Base-by-base conservation (phyloP, 2,113 vertebrate species). In the Promerops cafer region DNA sequence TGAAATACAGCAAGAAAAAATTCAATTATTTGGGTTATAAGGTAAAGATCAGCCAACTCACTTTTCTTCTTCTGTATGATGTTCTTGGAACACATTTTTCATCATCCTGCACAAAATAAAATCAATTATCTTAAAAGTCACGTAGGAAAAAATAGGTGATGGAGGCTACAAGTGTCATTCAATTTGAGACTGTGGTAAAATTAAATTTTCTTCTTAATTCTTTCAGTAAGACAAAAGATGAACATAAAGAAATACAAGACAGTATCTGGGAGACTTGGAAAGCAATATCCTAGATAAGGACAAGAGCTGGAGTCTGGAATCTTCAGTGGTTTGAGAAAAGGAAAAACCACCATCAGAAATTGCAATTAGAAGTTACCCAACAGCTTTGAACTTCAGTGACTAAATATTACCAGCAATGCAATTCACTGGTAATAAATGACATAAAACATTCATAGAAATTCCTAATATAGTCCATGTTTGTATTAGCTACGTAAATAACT, bases 31-130 rank as follows among this genome's bases (percentile, higher is more conserved):
- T 78, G 21, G 37, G 6, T 63, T 39, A 28, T 21, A 78, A 33
- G 2, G 37, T 28, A 44, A 80, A 39, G 39, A 54, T 19, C 64
- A 40, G 40, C 5, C 74, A 89, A 98, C 96, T 98, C 87, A 98
- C 98, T 97, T 97, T 98, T 88, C 98, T 97, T 90, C 98, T 98
- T 96, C 98, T 98, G 23, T 98, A 98, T n/a, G 99, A 99, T 21
- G 99, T 98, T 94, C 98, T 98, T 16, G 99, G 99, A 79, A 97
- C 91, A 93, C 93, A 97, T 71, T 95, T 99, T 97, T 98, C 98
- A 89, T 98, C 97, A 87, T 98, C 98, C 99, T 99, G 93, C 56
- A 96, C 90, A 96, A 92, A 86, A 97, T 61, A 92, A 42, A 54
- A 95, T 18, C 15, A 45, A 52, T 33, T 1, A 8, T 47, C 19